Evolutionary conservation across 2,113 vertebrate genomes (phyloP), one percentile per base, ranked within the genome.

Genomic region (Sakesphorus luctuosus): DNA sequence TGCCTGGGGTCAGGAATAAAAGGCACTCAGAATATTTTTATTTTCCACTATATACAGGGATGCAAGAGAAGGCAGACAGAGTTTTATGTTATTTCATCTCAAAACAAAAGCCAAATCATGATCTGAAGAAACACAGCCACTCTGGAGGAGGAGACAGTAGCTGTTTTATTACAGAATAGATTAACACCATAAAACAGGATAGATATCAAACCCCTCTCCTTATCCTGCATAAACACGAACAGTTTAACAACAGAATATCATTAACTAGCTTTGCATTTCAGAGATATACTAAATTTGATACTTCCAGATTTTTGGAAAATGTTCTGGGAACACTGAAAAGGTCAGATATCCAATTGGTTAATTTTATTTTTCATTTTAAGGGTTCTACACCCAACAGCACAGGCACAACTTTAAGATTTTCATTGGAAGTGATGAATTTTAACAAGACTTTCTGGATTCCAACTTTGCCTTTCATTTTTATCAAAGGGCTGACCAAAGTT

Each of bases 351-450:
- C 21, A 71, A 47, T 5, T 28, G 26, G 43, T 66, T 91, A n/a
- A 40, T 87, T 85, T 87, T 69, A 62, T 74, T 90, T 91, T 63
- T 86, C 33, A 56, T 91, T 91, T 66, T 29, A 50, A 93, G 33
- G 23, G 13, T 26, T 85, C n/a, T 15, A 35, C 50, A 74, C 83
- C 50, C 75, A 90, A 40, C 79, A 84, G 43, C 68, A 72, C 11
- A 56, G 59, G n/a, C 36, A 69, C 36, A 78, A 36, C 28, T 88
- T 66, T 7, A 77, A 7, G 13, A 63, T 86, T 93, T 93, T 85
- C 29, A 31, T 19, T 85, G n/a, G 21, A 90, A 95, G 52, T 44
- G 33, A 74, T 81, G 68, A 56, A 90, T 68, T 90, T 91, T 79
- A 96, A 68, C 65, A 78, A 84, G 40, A 8, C n/a, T 90, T 90